Conservation (phyloP, 2,797 vertebrate genomes). For the Xenentodon cancila region DNA sequence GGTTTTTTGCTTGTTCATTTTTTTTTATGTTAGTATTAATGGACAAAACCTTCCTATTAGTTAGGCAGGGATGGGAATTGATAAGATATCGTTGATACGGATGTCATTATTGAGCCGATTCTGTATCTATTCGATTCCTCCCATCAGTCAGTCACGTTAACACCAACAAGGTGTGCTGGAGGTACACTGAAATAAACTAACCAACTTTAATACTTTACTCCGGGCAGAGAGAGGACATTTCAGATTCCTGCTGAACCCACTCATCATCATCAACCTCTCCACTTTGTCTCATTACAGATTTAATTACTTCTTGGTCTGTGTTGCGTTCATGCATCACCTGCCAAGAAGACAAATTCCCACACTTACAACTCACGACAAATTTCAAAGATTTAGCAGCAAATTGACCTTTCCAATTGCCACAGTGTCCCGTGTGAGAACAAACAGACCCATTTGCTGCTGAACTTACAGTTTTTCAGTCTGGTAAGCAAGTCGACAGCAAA, state of each 20-base stretch:
- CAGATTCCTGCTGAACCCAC: neutral
- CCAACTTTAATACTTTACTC: no score
- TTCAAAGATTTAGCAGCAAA: slow-evolving; percentile 44
- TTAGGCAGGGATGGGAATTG: no score
- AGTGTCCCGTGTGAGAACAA: slow-evolving; percentile 25
- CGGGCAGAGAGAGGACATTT: neutral
- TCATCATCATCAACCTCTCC: slow-evolving; percentile 17
- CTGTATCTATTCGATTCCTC: no score
- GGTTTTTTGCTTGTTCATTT: no score
- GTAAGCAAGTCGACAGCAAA: slow-evolving; percentile 11
- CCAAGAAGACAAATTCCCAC: slow-evolving; percentile 40
- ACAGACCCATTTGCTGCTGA: slow-evolving; percentile 17
- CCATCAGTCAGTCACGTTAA: no score
- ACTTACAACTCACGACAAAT: slow-evolving; percentile 36
- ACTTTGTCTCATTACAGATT: slow-evolving; percentile 42
- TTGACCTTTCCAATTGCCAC: slow-evolving; percentile 51
- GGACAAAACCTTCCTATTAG: no score
- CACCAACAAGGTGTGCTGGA: no score
- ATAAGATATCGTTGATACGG: no score
- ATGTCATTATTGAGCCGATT: no score
- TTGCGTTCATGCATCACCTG: slow-evolving; percentile 38
- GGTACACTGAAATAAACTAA: no score
- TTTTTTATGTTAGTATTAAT: no score
- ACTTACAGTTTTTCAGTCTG: slow-evolving; percentile 20
- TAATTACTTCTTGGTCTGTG: slow-evolving; percentile 30